These are phyloP conservation scores for Petrocephalus sullivani DNA, from an alignment of 2,797 vertebrate genomes.

Conservation along the genomic window DNA sequence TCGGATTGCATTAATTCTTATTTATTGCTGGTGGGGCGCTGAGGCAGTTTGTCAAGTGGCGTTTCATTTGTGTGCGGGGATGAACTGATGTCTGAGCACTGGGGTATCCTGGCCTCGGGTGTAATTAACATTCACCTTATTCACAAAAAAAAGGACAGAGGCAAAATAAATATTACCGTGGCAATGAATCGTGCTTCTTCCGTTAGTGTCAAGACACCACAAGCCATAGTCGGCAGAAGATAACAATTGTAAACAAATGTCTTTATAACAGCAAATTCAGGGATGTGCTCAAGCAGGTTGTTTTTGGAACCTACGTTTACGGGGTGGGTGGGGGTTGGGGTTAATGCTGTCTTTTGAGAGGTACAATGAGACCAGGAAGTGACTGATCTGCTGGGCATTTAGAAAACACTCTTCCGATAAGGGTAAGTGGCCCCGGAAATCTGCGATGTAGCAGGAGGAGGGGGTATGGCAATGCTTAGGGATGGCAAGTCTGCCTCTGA, in stretches of 20 bases:
- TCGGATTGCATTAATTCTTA: constrained; percentile 14
- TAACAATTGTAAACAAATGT: background rate
- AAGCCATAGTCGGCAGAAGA: background rate
- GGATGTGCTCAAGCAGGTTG: background rate
- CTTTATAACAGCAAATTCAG: background rate
- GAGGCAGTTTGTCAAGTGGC: background rate
- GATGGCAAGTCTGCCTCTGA: background rate
- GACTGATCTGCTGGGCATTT: constrained; percentile 2
- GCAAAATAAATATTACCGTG: background rate
- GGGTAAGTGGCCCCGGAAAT: background rate
- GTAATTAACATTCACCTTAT: constrained; percentile 18
- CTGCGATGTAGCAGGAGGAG: background rate
- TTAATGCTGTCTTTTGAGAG: background rate
- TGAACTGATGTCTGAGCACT: background rate
- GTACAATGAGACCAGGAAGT: background rate
- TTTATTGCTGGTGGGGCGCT: background rate
- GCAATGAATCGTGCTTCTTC: constrained; percentile 15
- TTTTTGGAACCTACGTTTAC: background rate
- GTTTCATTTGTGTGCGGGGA: background rate
- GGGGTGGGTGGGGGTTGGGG: background rate
- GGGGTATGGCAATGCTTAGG: background rate
- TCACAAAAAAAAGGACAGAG: background rate
- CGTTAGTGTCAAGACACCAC: background rate
- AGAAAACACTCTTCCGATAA: background rate
- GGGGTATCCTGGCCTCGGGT: background rate